Evolutionary conservation across 2,888 invertebrate genomes (phyloP).

Genomic region (Myopa testacea): DNA sequence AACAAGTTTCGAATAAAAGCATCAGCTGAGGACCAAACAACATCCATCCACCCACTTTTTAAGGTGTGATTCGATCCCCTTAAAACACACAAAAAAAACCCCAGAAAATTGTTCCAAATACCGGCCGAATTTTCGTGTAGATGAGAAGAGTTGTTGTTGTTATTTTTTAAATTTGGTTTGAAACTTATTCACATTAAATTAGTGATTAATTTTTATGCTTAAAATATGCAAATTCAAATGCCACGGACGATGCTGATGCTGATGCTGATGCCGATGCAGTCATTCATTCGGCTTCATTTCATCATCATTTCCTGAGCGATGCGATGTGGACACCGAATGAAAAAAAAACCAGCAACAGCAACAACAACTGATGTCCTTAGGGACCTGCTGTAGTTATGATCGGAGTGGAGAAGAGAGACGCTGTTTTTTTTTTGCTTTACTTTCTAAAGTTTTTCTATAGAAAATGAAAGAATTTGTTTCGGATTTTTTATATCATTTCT

Average conservation of each 20-base stretch:
- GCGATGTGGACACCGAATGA: not conserved
- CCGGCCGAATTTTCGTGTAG: not conserved
- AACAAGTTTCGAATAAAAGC: constrained; percentile 56
- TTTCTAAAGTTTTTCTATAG: constrained; percentile 25
- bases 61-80: too few species aligned
- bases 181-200: constrained; percentile 60
- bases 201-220: constrained; percentile 67
- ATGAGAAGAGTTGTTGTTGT: not conserved
- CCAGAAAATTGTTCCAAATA: not conserved
- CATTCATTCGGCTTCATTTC: constrained; percentile 33
- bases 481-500: not conserved
- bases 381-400: constrained; percentile 40
- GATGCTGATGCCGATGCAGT: constrained; percentile 50
- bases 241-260: constrained; percentile 51
- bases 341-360: not conserved
- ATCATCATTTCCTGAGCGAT: constrained; percentile 29
- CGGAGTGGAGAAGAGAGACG: constrained; percentile 28
- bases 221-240: constrained; percentile 65
- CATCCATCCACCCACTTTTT: constrained; percentile 14
- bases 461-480: constrained; percentile 13
- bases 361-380: not conserved
- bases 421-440: constrained; percentile 42
- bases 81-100: not conserved
- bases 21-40: not conserved
- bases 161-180: constrained; percentile 32